Conservation (phyloP, 37 sponge, comb jelly and placozoan genomes). For the Bolinopsis microptera region DNA sequence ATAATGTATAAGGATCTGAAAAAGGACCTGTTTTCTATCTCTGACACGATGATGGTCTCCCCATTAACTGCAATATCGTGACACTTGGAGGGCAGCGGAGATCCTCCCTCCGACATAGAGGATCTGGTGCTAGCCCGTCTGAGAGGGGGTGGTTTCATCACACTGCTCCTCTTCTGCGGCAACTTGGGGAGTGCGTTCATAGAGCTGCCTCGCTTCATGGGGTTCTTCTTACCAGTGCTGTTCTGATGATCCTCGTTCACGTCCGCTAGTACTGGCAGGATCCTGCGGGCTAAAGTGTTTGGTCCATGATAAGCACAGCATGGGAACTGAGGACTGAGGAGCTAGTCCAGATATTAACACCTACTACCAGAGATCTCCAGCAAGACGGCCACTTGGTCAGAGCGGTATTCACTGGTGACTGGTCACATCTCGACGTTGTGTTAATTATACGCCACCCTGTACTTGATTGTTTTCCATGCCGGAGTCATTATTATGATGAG, state of each 20-base stretch:
- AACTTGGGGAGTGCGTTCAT: neutral
- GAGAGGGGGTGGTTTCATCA: neutral
- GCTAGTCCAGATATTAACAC: too few species aligned
- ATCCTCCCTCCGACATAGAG: neutral
- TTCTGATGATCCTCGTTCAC: neutral
- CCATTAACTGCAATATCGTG: neutral
- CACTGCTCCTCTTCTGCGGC: neutral
- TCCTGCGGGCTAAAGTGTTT: too few species aligned
- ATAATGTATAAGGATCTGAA: too few species aligned
- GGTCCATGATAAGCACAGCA: too few species aligned
- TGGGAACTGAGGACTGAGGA: too few species aligned
- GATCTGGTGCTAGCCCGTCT: neutral
- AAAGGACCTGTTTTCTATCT: slow-evolving; percentile 6
- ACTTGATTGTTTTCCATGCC: too few species aligned
- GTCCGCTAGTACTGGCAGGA: neutral
- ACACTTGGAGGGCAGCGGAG: neutral
- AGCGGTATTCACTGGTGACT: too few species aligned
- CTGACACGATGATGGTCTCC: neutral
- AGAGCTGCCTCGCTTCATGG: neutral
- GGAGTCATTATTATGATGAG: too few species aligned
- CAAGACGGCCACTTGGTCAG: too few species aligned
- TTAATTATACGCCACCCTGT: too few species aligned
- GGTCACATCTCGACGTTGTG: too few species aligned
- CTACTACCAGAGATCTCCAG: too few species aligned
- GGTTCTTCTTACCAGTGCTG: neutral